Evolutionary conservation across 2,113 vertebrate species (phyloP).

Genomic region (Poecile atricapillus): DNA sequence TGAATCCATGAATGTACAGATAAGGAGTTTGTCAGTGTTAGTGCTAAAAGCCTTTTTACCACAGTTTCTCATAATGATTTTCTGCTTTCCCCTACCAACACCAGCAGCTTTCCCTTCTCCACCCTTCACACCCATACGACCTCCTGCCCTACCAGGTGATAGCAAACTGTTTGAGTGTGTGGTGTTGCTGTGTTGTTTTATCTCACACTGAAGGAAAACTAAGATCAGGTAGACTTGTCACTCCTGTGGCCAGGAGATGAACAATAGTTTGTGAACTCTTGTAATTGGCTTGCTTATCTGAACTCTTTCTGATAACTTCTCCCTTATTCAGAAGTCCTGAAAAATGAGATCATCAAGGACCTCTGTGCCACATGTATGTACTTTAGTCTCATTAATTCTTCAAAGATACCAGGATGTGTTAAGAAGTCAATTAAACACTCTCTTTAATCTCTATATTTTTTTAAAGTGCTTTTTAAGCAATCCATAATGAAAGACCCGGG

Average conservation of each 20-base stretch:
- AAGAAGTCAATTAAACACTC: neutral
- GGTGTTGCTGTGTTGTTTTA: neutral
- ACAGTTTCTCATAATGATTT: neutral
- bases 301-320: neutral
- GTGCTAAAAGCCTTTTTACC: neutral
- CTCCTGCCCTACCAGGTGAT: neutral
- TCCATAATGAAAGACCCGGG: neutral
- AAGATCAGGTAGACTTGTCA: neutral
- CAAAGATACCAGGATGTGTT: neutral
- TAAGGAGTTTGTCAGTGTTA: neutral
- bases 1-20: neutral
- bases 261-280: neutral
- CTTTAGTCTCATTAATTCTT: neutral
- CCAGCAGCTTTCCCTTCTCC: neutral
- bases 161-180: neutral
- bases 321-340: neutral
- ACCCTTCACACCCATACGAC: neutral
- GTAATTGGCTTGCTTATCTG: neutral
- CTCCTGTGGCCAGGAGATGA: neutral
- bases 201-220: neutral
- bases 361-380: neutral
- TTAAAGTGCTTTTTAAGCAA: neutral
- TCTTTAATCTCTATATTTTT: neutral
- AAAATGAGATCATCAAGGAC: neutral
- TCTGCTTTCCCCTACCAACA: neutral